Evolutionary conservation across 2,888 invertebrate species (phyloP).

Genomic region (Microplitis deprimator): DNA sequence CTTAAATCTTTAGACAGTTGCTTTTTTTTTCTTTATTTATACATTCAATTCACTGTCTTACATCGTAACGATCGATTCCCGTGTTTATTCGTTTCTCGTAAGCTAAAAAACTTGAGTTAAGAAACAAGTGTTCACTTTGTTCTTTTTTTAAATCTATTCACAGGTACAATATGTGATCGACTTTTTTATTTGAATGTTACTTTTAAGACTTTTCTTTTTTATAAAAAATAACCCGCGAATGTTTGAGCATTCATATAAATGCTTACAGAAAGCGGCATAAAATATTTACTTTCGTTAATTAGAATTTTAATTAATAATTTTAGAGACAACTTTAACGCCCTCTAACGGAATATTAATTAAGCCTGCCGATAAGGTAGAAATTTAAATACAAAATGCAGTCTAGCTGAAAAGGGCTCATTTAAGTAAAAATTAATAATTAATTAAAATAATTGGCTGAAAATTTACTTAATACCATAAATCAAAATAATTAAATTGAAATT

Average conservation of each 20-base stretch:
- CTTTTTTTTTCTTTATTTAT: neutral
- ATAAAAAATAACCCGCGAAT: neutral
- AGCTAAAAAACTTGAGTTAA: neutral
- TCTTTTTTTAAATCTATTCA: neutral
- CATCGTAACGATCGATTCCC: slow-evolving; percentile 36
- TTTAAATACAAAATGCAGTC: too few species aligned
- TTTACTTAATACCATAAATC: too few species aligned
- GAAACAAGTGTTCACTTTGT: neutral
- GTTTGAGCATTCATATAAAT: neutral
- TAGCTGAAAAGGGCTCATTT: too few species aligned
- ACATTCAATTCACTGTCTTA: slow-evolving; percentile 23
- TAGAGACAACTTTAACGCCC: too few species aligned
- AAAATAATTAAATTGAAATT: too few species aligned
- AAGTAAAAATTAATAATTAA: too few species aligned
- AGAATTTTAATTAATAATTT: too few species aligned
- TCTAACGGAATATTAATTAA: too few species aligned
- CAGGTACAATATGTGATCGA: neutral
- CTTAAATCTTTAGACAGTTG: slow-evolving; percentile 35
- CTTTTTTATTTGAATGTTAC: neutral
- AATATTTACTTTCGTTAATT: too few species aligned
- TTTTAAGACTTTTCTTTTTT: neutral
- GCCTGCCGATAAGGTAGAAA: too few species aligned
- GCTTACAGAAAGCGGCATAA: too few species aligned
- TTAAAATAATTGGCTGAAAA: too few species aligned
- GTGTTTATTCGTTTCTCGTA: slow-evolving; percentile 32